Conservation (phyloP, 2,113 vertebrate genomes). For the Hemiscyllium ocellatum region DNA sequence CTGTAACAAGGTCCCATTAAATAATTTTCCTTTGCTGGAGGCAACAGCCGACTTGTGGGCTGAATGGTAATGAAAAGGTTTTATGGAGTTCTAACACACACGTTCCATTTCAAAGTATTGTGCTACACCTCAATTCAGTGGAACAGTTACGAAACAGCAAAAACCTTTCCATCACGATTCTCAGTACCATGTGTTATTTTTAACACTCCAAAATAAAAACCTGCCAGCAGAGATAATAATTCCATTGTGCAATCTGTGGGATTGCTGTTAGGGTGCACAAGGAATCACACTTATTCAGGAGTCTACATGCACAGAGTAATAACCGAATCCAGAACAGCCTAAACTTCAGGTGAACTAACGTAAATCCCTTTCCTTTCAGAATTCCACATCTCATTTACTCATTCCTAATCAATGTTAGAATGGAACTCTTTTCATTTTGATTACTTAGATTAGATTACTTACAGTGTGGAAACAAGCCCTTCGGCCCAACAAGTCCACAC, state of each 20-base stretch:
- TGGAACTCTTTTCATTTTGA: neutral
- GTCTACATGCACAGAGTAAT: neutral
- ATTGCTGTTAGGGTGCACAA: neutral
- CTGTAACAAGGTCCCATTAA: neutral
- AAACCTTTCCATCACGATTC: neutral
- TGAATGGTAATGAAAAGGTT: neutral
- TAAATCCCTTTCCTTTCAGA: neutral
- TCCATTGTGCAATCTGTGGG: neutral
- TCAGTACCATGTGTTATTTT: neutral
- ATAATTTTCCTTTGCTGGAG: neutral
- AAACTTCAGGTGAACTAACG: neutral
- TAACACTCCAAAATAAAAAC: slow-evolving; percentile 9
- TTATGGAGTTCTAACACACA: neutral
- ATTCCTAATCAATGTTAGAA: neutral
- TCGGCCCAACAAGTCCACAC: too few species aligned
- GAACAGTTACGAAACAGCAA: neutral
- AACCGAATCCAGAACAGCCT: neutral
- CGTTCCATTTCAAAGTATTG: neutral
- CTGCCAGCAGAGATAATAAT: neutral
- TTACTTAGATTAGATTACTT: too few species aligned
- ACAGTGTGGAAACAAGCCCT: too few species aligned
- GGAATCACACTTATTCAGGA: neutral
- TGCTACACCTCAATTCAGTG: neutral
- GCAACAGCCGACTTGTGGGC: neutral
- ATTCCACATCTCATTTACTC: neutral